phyloP scores from a whole-genome alignment of 1,140 invertebrate genomes.

The Lutraria rhynchaena region DNA sequence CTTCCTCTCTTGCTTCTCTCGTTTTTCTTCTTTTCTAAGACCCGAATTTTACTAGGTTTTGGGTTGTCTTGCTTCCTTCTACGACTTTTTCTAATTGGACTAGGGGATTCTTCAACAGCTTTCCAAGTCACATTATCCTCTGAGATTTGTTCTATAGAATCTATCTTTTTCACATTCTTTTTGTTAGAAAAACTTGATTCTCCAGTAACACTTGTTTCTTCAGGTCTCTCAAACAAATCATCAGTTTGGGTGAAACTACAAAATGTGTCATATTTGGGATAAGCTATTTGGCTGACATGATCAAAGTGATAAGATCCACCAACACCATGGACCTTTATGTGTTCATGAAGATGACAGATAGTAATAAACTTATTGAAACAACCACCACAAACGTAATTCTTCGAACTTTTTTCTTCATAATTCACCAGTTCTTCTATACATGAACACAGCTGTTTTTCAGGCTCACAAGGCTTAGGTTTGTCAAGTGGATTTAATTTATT shows the following conservation, averaged over 20 bases:
- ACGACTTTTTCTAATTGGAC: background rate
- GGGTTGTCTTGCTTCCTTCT: conserved; percentile 41
- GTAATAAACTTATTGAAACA: conserved; percentile 30
- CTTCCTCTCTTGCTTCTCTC: background rate
- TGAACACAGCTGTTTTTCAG: background rate
- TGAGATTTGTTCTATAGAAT: background rate
- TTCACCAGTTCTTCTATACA: conserved; percentile 9
- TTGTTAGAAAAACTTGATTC: background rate
- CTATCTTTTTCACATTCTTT: background rate
- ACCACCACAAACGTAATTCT: conserved; percentile 34
- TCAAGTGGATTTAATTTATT: background rate
- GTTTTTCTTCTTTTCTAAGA: background rate
- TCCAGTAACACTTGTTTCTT: conserved; percentile 1
- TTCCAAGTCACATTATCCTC: background rate
- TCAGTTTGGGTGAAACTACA: conserved; percentile 50
- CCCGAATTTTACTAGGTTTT: conserved; percentile 21
- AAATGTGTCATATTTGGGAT: conserved; percentile 47
- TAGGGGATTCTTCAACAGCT: background rate
- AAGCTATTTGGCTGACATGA: conserved; percentile 40
- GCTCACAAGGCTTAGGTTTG: background rate
- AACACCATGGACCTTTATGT: conserved; percentile 18
- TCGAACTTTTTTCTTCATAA: background rate
- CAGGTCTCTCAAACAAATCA: conserved; percentile 1
- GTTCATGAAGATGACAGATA: conserved; percentile 44
- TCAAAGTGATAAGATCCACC: conserved; percentile 55